phyloP scores from a whole-genome alignment of 2,888 invertebrate species.

The Torymus tubicola region DNA sequence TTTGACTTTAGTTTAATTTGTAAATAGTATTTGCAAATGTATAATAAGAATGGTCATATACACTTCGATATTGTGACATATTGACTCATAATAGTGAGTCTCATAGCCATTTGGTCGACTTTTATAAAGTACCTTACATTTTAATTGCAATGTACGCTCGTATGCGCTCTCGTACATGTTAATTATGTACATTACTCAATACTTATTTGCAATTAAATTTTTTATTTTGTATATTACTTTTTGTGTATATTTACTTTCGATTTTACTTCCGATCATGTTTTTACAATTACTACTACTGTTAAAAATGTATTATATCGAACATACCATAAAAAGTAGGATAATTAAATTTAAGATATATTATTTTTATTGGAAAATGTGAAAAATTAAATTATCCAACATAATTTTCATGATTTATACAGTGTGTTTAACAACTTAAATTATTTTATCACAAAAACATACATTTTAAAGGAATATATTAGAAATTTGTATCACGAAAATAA shows the following conservation, averaged over 20 bases:
- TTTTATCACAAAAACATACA: background rate
- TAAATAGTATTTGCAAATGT: slow-evolving; percentile 53
- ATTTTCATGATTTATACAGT: no score
- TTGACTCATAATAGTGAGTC: slow-evolving; percentile 47
- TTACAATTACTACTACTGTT: background rate
- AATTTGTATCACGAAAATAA: background rate
- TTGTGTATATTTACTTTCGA: slow-evolving; percentile 24
- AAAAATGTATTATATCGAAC: background rate
- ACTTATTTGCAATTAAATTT: slow-evolving; percentile 45
- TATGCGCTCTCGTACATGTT: slow-evolving; percentile 30
- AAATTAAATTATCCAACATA: no score
- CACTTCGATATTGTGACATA: slow-evolving; percentile 36
- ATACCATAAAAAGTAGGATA: no score
- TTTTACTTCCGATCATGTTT: no score
- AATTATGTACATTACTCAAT: slow-evolving; percentile 44
- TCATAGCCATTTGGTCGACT: slow-evolving; percentile 38
- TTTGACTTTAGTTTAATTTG: slow-evolving; percentile 52
- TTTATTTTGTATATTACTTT: slow-evolving; percentile 55
- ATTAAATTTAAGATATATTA: no score
- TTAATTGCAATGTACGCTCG: slow-evolving; percentile 48
- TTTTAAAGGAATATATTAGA: background rate
- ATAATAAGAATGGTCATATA: slow-evolving; percentile 48
- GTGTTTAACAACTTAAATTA: background rate
- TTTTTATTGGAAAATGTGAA: no score
- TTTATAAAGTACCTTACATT: slow-evolving; percentile 57